Evolutionary conservation across 1,140 invertebrate genomes (phyloP).

Genomic region (Hermetia illucens): DNA sequence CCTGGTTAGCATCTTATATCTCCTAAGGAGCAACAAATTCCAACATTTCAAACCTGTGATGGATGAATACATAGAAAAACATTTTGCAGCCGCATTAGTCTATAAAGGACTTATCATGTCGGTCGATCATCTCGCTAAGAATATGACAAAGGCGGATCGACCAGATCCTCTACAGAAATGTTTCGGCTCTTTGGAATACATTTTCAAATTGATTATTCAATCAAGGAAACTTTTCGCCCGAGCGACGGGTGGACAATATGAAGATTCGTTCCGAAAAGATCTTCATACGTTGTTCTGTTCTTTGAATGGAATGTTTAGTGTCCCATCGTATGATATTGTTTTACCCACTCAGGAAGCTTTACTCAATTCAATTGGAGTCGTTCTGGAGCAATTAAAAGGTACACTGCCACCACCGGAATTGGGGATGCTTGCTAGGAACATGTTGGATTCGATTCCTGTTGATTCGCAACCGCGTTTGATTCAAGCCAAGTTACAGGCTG

Average conservation of each 20-base stretch:
- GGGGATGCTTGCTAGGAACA: slow-evolving; percentile 48
- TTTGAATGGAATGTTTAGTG: slow-evolving; percentile 59
- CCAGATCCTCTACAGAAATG: slow-evolving; percentile 82
- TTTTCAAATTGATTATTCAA: slow-evolving; percentile 91
- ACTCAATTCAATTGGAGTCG: slow-evolving; percentile 29
- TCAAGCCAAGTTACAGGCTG: slow-evolving; percentile 57
- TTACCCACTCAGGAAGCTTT: slow-evolving; percentile 57
- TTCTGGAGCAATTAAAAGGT: slow-evolving; percentile 44
- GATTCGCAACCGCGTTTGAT: slow-evolving; percentile 45
- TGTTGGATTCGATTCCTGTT: slow-evolving; percentile 50
- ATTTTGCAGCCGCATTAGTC: slow-evolving; percentile 89
- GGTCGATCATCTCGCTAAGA: slow-evolving; percentile 81
- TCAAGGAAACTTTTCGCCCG: slow-evolving; percentile 77
- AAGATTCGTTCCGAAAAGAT: slow-evolving; percentile 70
- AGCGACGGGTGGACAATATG: slow-evolving; percentile 74
- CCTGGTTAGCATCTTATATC: slow-evolving; percentile 79
- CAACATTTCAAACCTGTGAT: slow-evolving; percentile 91
- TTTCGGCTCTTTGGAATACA: slow-evolving; percentile 82
- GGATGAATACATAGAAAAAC: slow-evolving; percentile 87
- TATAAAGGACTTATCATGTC: slow-evolving; percentile 84
- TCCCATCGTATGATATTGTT: slow-evolving; percentile 53
- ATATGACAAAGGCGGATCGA: slow-evolving; percentile 66
- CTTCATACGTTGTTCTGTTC: slow-evolving; percentile 60
- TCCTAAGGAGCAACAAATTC: slow-evolving; percentile 84
- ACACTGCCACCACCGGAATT: slow-evolving; percentile 51